Evolutionary conservation across 2,888 invertebrate genomes (phyloP), one percentile per base, ranked within the genome.

Genomic region (Agriotes lineatus): DNA sequence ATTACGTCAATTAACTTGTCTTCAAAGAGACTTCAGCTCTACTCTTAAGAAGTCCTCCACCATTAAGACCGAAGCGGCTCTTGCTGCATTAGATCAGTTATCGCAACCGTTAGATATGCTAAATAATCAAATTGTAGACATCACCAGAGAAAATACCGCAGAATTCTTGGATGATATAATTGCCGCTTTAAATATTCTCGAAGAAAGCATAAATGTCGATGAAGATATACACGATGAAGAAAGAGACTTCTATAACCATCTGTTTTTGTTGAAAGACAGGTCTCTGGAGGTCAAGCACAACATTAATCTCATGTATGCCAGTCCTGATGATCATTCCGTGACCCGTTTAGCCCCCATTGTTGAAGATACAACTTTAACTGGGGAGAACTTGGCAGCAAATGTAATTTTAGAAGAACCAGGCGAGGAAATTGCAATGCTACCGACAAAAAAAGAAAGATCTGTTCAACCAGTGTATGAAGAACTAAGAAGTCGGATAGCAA

Each of bases 41-140:
- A 77, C 80, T 2, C 77, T 84, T 5, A 67, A 71, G 4, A 80
- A 79, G 70, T 75, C 80, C 12, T 76, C 77, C 1, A 73, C 76
- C 58, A 74, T 79, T 12, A 79, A 79, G 71, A 77, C 79, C 0
- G 82, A 84, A 74, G 66, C 77, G 2, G 77, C 80, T 19, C 74
- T 88, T 3, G 82, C 83, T 4, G 82, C 87, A 5, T 76, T 88
- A 10, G 87, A 87, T 69, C 86, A 84, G 72, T 76, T 88, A 0
- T 84, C 86, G 30, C 85, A 85, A 42, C 87, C 88, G 0, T 79
- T 88, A 6, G 87, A 87, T 74, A 76, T 81, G 44, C 67, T 84
- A 12, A 83, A 83, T 68, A 82, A 77, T 70, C 78, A 81, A 66
- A 71, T 84, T 4, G 75, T 79, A 50, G 80, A 82, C 50, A 73